Evolutionary conservation across 2,888 invertebrate genomes (phyloP).

Genomic region (Calameuta pallipes): DNA sequence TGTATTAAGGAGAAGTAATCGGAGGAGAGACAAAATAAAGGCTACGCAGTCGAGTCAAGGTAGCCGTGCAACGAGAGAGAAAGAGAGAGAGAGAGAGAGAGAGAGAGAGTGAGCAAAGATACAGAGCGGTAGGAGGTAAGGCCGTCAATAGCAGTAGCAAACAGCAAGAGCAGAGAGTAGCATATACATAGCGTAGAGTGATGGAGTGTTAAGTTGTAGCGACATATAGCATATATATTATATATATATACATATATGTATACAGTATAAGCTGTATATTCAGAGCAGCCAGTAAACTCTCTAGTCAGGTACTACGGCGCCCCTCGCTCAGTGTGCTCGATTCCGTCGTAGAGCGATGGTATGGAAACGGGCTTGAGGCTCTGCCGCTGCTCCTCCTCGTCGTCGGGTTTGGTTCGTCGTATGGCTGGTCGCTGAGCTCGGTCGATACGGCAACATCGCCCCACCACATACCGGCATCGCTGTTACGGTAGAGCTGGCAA

Average conservation of each 20-base stretch:
- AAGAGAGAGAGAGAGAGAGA: slow-evolving; percentile 16
- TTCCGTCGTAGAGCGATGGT: not conserved
- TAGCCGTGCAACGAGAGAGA: not conserved
- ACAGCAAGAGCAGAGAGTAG: not conserved
- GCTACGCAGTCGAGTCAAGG: not conserved
- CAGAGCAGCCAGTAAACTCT: not conserved
- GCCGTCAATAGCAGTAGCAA: not conserved
- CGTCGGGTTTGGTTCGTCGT: not conserved
- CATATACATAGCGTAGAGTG: not conserved
- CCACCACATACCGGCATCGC: slow-evolving; percentile 49
- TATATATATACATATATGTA: not conserved
- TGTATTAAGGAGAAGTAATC: not conserved
- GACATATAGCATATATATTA: not conserved
- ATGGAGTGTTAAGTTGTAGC: not conserved
- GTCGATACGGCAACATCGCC: slow-evolving; percentile 65
- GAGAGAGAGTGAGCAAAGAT: slow-evolving; percentile 19
- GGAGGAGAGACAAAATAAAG: not conserved
- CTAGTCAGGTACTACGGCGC: not conserved
- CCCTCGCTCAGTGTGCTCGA: not conserved
- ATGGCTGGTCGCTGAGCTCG: slow-evolving; percentile 34
- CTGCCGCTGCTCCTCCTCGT: slow-evolving; percentile 27
- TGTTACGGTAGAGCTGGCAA: slow-evolving; percentile 36
- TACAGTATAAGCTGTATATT: not conserved
- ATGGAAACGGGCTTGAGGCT: not conserved
- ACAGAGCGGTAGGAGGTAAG: not conserved